Conservation (phyloP, 2,888 invertebrate genomes). For the Philhelius pedissequus region DNA sequence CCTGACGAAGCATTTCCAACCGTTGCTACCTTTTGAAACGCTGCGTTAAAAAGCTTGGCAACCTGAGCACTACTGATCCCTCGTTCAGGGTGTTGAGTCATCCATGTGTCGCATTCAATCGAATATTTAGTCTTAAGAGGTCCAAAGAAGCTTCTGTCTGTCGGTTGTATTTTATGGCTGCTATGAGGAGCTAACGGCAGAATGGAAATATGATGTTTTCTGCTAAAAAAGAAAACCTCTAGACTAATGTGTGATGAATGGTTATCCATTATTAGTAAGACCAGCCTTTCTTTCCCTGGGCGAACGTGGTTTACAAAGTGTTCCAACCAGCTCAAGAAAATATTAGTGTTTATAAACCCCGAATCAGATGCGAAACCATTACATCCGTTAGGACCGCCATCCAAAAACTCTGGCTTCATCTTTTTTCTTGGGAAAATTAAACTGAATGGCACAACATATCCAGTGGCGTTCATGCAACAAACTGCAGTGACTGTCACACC, state of each 20-base stretch:
- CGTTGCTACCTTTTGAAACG: background rate
- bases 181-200: too few relatives aligned
- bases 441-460: background rate
- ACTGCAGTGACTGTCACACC: too few relatives aligned
- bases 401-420: background rate
- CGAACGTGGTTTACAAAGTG: too few relatives aligned
- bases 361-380: background rate
- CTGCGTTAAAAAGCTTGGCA: background rate
- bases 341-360: background rate
- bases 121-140: background rate
- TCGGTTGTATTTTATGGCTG: too few relatives aligned
- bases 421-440: background rate
- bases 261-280: too few relatives aligned
- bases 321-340: too few relatives aligned
- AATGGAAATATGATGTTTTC: too few relatives aligned
- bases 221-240: too few relatives aligned
- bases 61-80: background rate
- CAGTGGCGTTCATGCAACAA: too few relatives aligned
- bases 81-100: background rate
- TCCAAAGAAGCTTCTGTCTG: too few relatives aligned
- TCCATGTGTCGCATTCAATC: background rate
- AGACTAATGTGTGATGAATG: too few relatives aligned
- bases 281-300: too few relatives aligned
- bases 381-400: background rate
- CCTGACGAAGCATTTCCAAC: constrained; percentile 2